Evolutionary conservation across 2,113 vertebrate genomes (phyloP), one percentile per base, ranked within the genome.

Genomic region (Nettapus auritus): DNA sequence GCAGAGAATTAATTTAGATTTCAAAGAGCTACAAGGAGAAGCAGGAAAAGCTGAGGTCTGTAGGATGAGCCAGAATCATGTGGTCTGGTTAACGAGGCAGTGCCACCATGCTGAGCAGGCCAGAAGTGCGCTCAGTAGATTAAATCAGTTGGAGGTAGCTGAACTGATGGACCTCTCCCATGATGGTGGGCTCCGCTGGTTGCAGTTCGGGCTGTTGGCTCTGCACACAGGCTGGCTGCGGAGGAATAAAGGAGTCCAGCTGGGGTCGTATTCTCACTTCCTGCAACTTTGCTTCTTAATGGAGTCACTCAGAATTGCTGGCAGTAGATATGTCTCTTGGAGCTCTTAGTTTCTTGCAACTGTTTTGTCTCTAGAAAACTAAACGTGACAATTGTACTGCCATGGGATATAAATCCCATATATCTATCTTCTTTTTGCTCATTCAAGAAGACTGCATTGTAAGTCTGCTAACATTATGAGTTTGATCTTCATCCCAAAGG

Each of bases 151-250:
- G 74, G 73, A 53, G 42, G 56, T 31, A 34, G 73, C 63, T 18
- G 62, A 52, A 68, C 84, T 34, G 74, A 16, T 34, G 11, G 55
- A 68, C 34, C 34, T 74, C 23, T 26, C 36, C 36, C 0, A 0
- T n/a, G 68, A 23, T 9, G 0, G 70, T 3, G 19, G 7, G 2
- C n/a, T 46, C 44, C 66, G 74, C 14, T 3, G 3, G 12, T 19
- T 38, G 36, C 52, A 8, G 9, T 13, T 59, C 7, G 0, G 20
- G n/a, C 29, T 52, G 33, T 13, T 34, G 70, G 8, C 36, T 67
- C 78, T 23, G 40, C 38, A 10, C n/a, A 4, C 1, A 0, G 14
- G 10, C 2, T 8, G 36, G 50, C 64, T 42, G 1, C 12, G 38
- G 33, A 3, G 38, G 57, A 52, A 50, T 36, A 46, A 57, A 34